Conservation (phyloP, 1,140 invertebrate genomes). For the Scaptomyza pallida region DNA sequence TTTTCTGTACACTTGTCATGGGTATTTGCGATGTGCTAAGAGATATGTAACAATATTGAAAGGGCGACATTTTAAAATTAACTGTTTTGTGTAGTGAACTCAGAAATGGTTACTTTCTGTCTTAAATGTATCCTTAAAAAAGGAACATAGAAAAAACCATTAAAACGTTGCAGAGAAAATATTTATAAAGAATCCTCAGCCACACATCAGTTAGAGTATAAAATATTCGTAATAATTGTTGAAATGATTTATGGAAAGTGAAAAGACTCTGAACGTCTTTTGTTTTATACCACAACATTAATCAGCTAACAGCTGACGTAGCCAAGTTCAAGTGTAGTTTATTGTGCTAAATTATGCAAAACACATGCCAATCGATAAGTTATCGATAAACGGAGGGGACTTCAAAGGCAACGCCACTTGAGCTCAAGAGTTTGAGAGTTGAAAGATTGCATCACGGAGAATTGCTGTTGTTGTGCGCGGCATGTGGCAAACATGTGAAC, state of each 20-base stretch:
- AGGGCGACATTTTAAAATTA: too few species aligned
- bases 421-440: constrained; percentile 20
- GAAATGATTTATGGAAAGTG: too few species aligned
- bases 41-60: too few species aligned
- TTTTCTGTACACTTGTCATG: constrained; percentile 6
- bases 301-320: constrained; percentile 32
- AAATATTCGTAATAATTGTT: neutral
- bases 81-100: too few species aligned
- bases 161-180: too few species aligned
- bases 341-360: constrained; percentile 54
- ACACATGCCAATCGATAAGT: constrained; percentile 66
- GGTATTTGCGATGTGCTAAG: neutral
- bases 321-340: constrained; percentile 46
- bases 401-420: constrained; percentile 64
- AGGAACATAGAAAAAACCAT: too few species aligned
- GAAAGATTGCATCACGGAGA: constrained; percentile 51
- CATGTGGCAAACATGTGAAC: constrained; percentile 72
- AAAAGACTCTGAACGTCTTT: constrained; percentile 9
- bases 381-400: constrained; percentile 62
- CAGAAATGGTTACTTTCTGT: too few species aligned
- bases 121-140: too few species aligned
- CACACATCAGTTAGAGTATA: too few species aligned
- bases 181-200: too few species aligned
- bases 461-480: constrained; percentile 40
- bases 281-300: constrained; percentile 27